Base-by-base conservation (phyloP, 2,888 invertebrate species). In the Anticlea derivata region DNA sequence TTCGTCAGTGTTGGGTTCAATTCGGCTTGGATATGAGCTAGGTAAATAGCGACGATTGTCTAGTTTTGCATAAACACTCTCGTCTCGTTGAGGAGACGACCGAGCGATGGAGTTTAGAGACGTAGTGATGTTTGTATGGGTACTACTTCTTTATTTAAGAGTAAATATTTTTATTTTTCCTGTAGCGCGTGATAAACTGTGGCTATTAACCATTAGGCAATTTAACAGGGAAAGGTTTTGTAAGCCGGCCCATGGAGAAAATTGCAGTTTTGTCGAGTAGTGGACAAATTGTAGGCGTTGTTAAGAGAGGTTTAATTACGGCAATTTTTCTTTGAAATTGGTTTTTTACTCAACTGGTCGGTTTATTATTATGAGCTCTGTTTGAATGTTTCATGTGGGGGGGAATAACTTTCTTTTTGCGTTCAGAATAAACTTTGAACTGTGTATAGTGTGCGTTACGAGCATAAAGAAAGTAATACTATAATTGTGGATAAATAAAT, bases 151-250 rank as follows among this genome's bases (percentile, higher is more conserved):
- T 17, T 17, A 3, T 10, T 27, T 10, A 27, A 3, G 10, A 7
- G 7, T n/a, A n/a, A 33, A 39, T 71, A 69, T 64, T 73, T 70
- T 75, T 73, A 69, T 73, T 68, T 71, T 63, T 57, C 68, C 68
- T 65, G 49, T 50, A 65, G 63, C 68, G 65, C 59, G 60, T 71
- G 63, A 67, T 63, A 58, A 61, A 68, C 63, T 53, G 60, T 51
- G 46, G 59, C 63, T 61, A 71, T 75, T 70, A 69, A 64, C 64
- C 47, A 60, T 63, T 50, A 57, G 50, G 58, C 48, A 43, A 58
- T 56, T 55, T 52, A 54, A 61, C 33, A 49, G 54, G 37, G 41
- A 66, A 61, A 64, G 61, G 58, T 58, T 64, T 67, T 47, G 60
- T 60, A 60, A 62, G 56, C 49, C 63, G 56, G 47, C 41, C 38